These are phyloP conservation scores for Genyomyrus donnyi DNA, from an alignment of 2,113 vertebrate genomes.

Conservation along the genomic window DNA sequence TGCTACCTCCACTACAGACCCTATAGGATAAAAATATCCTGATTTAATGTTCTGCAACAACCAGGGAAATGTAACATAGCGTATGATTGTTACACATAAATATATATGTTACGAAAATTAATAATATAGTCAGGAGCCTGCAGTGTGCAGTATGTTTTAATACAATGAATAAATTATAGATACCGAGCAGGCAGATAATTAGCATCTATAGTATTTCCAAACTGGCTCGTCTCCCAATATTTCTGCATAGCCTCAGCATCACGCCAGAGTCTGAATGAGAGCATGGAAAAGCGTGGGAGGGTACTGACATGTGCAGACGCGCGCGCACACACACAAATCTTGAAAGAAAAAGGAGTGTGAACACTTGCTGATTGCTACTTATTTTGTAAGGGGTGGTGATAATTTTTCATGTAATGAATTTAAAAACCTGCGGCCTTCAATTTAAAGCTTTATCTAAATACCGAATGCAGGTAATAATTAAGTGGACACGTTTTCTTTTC, in stretches of 20 bases:
- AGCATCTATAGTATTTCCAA: slow-evolving; percentile 26
- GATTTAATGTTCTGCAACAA: not conserved
- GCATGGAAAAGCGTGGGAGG: slow-evolving; percentile 16
- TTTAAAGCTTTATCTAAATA: not conserved
- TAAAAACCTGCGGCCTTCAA: not conserved
- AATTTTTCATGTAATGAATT: not conserved
- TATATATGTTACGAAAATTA: not conserved
- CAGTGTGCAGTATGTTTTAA: slow-evolving; percentile 34
- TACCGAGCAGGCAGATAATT: slow-evolving; percentile 26
- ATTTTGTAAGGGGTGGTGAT: not conserved
- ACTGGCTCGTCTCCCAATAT: slow-evolving; percentile 20
- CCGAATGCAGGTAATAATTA: not conserved
- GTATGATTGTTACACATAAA: not conserved
- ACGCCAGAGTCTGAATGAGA: slow-evolving; percentile 15
- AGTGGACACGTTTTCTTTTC: not conserved
- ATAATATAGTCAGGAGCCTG: not conserved
- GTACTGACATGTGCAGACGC: not conserved
- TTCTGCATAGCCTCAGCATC: slow-evolving; percentile 23
- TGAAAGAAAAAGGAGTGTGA: not conserved
- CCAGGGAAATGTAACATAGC: not conserved
- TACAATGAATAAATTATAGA: slow-evolving; percentile 33
- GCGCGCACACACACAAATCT: not conserved
- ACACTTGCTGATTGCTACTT: not conserved
- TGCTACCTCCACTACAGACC: not conserved
- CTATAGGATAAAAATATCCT: not conserved